Base-by-base conservation (phyloP, 2,888 invertebrate genomes). In the Orchestes rusci region DNA sequence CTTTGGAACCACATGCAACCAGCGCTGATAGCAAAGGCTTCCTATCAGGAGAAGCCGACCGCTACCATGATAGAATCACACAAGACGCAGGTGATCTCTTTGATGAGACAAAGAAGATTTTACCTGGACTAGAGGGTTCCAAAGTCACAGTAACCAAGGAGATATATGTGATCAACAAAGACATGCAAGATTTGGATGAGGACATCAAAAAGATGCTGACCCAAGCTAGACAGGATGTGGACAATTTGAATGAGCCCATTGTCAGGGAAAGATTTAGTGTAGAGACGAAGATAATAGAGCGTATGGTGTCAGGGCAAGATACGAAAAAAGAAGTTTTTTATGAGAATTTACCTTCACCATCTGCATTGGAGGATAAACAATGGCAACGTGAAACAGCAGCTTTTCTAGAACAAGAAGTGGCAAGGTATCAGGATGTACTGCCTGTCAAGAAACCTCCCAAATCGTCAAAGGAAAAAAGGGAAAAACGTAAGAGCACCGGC, bases 91-190 rank as follows among this genome's bases (percentile, higher is more conserved):
- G 56, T 52, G 59, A 58, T 44, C 56, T 59, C 52, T 59, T 61
- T 47, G 55, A 57, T 45, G 56, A 58, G 52, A 52, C 55, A 45
- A 60, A 59, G 55, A 59, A 58, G 54, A 55, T 53, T 44, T 58
- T 57, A 56, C 58, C 55, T 47, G 49, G 47, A 48, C 55, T 53
- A 45, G 49, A 47, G 43, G 45, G 36, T 36, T 36, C 36, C 4
- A 36, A 35, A 35, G 37, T 50, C 3, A 55, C 46, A 33, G 50
- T 56, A 13, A 55, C 49, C 18, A 53, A 51, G 15, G 55, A 58
- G 44, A 48, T 46, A 27, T 46, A 48, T 23, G 38, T 54, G 2
- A 42, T 54, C 2, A 40, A 52, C 31, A 49, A 49, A 3, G 39
- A 44, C 16, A 28, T 51, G 15, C 28, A 23, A 27, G 49, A 46